Evolutionary conservation across 2,888 invertebrate genomes (phyloP).

Genomic region (Deilephila elpenor): DNA sequence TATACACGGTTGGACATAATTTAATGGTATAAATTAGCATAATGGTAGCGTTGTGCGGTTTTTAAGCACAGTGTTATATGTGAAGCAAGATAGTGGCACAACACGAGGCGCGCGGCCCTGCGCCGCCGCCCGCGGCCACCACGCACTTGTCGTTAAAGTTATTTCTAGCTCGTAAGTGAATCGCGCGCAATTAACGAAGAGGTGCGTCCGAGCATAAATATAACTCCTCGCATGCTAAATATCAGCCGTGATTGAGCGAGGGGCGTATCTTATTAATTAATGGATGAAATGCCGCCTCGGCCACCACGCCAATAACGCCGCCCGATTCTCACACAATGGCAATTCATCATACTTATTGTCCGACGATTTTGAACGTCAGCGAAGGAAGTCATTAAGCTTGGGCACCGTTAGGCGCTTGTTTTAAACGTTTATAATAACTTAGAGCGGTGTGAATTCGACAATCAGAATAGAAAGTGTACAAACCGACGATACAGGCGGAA

Average conservation of each 20-base stretch:
- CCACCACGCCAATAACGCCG: constrained; percentile 70
- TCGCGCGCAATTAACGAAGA: constrained; percentile 75
- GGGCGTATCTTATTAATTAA: constrained; percentile 81
- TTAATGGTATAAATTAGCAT: too few species aligned
- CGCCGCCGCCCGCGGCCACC: constrained; percentile 48
- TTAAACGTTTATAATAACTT: constrained; percentile 61
- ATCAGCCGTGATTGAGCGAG: constrained; percentile 74
- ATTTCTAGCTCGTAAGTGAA: constrained; percentile 71
- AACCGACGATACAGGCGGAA: constrained; percentile 52
- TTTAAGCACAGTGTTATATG: background rate
- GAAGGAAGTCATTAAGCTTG: constrained; percentile 76
- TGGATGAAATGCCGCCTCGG: constrained; percentile 74
- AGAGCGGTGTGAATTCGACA: constrained; percentile 61
- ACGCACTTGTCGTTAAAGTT: constrained; percentile 65
- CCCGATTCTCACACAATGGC: constrained; percentile 77
- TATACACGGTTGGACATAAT: too few species aligned
- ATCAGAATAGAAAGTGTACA: constrained; percentile 54
- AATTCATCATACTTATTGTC: constrained; percentile 81
- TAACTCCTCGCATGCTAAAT: constrained; percentile 70
- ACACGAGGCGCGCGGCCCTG: background rate
- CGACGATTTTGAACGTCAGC: constrained; percentile 80
- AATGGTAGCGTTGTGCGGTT: background rate
- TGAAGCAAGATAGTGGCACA: background rate
- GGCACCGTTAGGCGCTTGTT: constrained; percentile 65
- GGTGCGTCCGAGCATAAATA: constrained; percentile 75